Evolutionary conservation across 1,140 invertebrate genomes (phyloP).

Genomic region (Diorhabda sublineata): DNA sequence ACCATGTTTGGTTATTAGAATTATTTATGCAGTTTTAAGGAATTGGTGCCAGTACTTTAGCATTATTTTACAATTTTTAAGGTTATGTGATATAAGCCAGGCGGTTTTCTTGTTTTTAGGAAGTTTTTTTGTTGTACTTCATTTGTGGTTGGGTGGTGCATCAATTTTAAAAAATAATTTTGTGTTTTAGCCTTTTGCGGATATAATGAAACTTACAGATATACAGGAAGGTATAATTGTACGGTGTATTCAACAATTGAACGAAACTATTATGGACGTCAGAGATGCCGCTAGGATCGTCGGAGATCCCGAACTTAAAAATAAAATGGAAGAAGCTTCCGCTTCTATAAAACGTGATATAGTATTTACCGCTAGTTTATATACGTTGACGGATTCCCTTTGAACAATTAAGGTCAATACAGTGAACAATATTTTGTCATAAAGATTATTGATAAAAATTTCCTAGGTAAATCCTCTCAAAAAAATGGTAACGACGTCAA

Average conservation of each 20-base stretch:
- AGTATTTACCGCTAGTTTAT: slow-evolving; percentile 95
- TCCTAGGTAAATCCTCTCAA: too few species aligned
- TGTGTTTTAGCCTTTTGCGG: slow-evolving; percentile 71
- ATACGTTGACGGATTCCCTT: slow-evolving; percentile 59
- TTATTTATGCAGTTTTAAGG: too few species aligned
- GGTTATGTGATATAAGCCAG: too few species aligned
- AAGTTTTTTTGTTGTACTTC: too few species aligned
- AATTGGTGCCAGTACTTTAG: too few species aligned
- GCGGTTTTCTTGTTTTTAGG: too few species aligned
- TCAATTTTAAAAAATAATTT: neutral
- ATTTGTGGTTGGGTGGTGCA: neutral
- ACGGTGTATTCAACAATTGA: slow-evolving; percentile 91
- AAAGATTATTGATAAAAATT: too few species aligned
- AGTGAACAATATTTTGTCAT: too few species aligned
- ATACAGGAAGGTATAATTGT: slow-evolving; percentile 98
- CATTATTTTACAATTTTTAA: too few species aligned
- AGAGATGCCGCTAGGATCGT: slow-evolving; percentile 89
- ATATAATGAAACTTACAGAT: slow-evolving; percentile 89
- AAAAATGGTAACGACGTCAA: too few species aligned
- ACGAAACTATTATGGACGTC: slow-evolving; percentile 89
- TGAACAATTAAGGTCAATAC: neutral
- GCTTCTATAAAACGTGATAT: slow-evolving; percentile 94
- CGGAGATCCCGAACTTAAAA: slow-evolving; percentile 83
- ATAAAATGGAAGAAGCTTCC: slow-evolving; percentile 95
- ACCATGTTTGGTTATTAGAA: too few species aligned